A percentile compares a stretch with the other conserved stretches of the same genome.
Evolutionary conservation across 2,113 vertebrate genomes (phyloP).

Genomic region (Corythoichthys haematopterus): DNA sequence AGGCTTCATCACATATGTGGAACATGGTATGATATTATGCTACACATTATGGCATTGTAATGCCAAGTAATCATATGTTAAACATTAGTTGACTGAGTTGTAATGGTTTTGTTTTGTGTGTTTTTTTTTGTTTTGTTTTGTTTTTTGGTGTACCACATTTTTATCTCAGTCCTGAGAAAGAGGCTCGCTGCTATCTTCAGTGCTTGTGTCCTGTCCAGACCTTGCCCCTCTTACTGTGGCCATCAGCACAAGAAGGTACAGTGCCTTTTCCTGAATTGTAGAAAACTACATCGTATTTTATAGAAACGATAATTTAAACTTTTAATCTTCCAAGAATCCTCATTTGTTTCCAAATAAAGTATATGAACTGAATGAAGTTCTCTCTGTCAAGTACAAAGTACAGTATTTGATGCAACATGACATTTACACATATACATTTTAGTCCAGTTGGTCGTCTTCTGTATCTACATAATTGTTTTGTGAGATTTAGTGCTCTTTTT

Average conservation of each 20-base stretch:
- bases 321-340: neutral
- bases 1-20: slow-evolving; percentile 87
- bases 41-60: neutral
- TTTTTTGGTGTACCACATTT: neutral
- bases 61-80: neutral
- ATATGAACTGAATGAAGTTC: neutral
- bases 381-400: neutral
- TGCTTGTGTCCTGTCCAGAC: slow-evolving; percentile 82
- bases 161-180: slow-evolving; percentile 78
- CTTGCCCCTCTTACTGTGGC: slow-evolving; percentile 72
- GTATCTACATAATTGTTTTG: neutral
- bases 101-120: neutral
- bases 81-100: neutral
- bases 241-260: slow-evolving; percentile 81
- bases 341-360: neutral
- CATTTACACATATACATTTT: neutral
- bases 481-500: neutral
- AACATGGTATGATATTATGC: slow-evolving; percentile 75
- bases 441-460: neutral
- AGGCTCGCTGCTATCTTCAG: slow-evolving; percentile 78
- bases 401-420: neutral
- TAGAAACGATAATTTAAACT: neutral
- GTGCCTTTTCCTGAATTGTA: neutral
- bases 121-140: neutral
- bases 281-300: no score